Evolutionary conservation across 2,113 vertebrate genomes (phyloP).

Genomic region (Ondatra zibethicus): DNA sequence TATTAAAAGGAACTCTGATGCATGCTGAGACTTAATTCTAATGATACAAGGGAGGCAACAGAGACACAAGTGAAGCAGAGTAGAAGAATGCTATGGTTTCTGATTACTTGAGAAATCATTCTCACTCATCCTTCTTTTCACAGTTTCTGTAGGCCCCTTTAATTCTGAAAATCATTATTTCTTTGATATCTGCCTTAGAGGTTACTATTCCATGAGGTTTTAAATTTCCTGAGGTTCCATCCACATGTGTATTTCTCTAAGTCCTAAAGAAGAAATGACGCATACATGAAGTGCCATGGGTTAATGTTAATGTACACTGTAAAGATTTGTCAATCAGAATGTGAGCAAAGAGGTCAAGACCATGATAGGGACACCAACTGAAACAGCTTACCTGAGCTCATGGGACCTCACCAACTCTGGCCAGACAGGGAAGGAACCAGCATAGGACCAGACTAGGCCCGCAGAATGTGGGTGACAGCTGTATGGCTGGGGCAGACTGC

Average conservation of each 20-base stretch:
- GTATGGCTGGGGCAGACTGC: no score
- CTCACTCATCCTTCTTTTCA: neutral
- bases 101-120: neutral
- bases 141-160: neutral
- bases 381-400: no score
- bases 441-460: no score
- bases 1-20: neutral
- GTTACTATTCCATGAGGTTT: neutral
- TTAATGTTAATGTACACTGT: no score
- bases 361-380: no score
- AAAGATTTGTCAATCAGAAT: no score
- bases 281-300: neutral
- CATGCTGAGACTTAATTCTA: neutral
- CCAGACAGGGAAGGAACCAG: no score
- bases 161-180: slow-evolving; percentile 5
- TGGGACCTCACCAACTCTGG: no score
- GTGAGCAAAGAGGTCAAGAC: no score
- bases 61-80: neutral
- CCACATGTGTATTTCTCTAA: neutral
- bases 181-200: neutral
- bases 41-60: neutral
- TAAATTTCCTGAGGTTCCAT: neutral
- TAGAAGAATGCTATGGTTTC: neutral
- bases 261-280: neutral
- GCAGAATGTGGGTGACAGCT: no score